A percentile compares a stretch with the other conserved stretches of the same genome.
Evolutionary conservation across 2,888 invertebrate species (phyloP).

Genomic region (Saturnia pavonia): DNA sequence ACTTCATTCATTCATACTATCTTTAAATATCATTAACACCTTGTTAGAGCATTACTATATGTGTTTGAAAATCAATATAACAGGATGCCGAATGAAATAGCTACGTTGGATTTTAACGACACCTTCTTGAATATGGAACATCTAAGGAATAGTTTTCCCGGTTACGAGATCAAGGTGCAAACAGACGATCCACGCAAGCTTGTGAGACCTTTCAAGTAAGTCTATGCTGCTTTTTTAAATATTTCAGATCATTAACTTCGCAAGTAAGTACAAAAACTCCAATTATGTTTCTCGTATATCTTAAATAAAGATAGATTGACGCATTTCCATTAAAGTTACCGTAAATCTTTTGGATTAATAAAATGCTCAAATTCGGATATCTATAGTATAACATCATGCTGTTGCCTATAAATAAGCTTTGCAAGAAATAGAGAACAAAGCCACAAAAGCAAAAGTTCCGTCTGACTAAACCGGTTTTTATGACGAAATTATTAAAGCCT

Average conservation of each 20-base stretch:
- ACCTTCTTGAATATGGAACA: conserved; percentile 97
- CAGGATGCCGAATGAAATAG: conserved; percentile 93
- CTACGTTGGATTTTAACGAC: conserved; percentile 97
- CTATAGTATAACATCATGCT: background rate
- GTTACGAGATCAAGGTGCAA: conserved; percentile 87
- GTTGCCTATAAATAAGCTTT: background rate
- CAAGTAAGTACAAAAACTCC: background rate
- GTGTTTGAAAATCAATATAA: conserved; percentile 23
- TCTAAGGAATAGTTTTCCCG: conserved; percentile 92
- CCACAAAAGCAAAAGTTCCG: background rate
- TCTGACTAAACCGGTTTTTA: background rate
- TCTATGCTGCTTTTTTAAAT: conserved; percentile 16
- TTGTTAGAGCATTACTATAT: background rate
- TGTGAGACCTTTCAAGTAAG: conserved; percentile 90
- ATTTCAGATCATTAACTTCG: background rate
- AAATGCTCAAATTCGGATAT: too few relatives aligned
- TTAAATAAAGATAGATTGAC: too few relatives aligned
- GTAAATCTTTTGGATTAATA: too few relatives aligned
- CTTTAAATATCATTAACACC: too few relatives aligned
- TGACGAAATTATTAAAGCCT: background rate
- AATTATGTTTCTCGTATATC: background rate
- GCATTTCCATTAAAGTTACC: too few relatives aligned
- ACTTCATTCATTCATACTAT: too few relatives aligned
- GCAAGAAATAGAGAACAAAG: background rate
- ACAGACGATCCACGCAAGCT: conserved; percentile 85